These are phyloP conservation scores for Trachelipus rathkii DNA, from an alignment of 1,140 invertebrate genomes.

Conservation along the genomic window DNA sequence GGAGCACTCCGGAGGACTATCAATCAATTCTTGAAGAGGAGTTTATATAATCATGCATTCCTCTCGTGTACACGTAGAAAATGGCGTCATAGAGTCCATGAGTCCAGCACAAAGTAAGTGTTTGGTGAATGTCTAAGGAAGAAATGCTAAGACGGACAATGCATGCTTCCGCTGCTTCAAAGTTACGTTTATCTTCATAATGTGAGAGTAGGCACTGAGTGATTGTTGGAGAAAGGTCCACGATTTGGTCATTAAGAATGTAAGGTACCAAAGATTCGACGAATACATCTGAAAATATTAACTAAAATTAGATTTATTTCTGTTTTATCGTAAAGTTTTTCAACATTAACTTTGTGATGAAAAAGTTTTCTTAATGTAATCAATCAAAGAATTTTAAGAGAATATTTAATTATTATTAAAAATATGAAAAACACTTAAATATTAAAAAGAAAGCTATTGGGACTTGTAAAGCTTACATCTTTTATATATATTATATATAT, in stretches of 20 bases:
- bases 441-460: too few species aligned
- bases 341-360: too few species aligned
- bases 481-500: too few species aligned
- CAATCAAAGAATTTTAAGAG: too few species aligned
- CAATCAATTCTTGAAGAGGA: slow-evolving; percentile 73
- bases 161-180: slow-evolving; percentile 69
- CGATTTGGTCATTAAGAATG: slow-evolving; percentile 56
- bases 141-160: slow-evolving; percentile 75
- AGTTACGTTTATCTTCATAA: slow-evolving; percentile 53
- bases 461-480: too few species aligned
- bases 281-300: slow-evolving; percentile 48
- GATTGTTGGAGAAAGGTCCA: slow-evolving; percentile 55
- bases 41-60: slow-evolving; percentile 76
- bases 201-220: slow-evolving; percentile 59
- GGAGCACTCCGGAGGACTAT: slow-evolving; percentile 50
- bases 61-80: slow-evolving; percentile 82
- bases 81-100: slow-evolving; percentile 78
- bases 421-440: too few species aligned
- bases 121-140: slow-evolving; percentile 81
- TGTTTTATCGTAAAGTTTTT: too few species aligned
- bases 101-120: slow-evolving; percentile 71
- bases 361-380: too few species aligned
- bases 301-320: not conserved
- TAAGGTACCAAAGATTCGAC: slow-evolving; percentile 59
- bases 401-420: too few species aligned